Evolutionary conservation across 2,797 vertebrate genomes (phyloP).

Genomic region (Epinephelus awoara): DNA sequence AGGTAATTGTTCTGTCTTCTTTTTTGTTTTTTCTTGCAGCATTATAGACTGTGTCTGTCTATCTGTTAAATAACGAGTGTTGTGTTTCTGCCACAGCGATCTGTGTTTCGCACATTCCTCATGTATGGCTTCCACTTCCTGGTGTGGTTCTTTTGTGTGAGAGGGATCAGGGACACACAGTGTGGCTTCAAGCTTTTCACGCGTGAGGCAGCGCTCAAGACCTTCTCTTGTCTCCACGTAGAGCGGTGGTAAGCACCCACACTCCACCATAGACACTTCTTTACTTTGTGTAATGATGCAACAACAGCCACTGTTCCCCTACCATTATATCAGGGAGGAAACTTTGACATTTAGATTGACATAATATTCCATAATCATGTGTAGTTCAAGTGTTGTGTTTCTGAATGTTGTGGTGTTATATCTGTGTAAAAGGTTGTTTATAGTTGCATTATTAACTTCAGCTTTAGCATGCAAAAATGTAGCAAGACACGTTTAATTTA

Average conservation of each 20-base stretch:
- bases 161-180: slow-evolving; percentile 94
- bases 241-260: slow-evolving; percentile 91
- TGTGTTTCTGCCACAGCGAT: slow-evolving; percentile 86
- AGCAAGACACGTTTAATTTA: too few relatives aligned
- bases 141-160: slow-evolving; percentile 98
- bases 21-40: not conserved
- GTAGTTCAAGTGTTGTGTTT: too few relatives aligned
- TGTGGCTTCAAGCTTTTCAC: slow-evolving; percentile 98
- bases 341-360: too few relatives aligned
- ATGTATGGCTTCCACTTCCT: slow-evolving; percentile 99
- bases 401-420: too few relatives aligned
- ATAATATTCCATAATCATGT: too few relatives aligned
- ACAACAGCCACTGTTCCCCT: too few relatives aligned
- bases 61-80: not conserved
- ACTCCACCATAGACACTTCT: too few relatives aligned
- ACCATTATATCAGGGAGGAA: too few relatives aligned
- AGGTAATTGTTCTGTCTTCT: slow-evolving; percentile 81
- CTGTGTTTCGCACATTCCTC: slow-evolving; percentile 93
- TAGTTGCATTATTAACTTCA: too few relatives aligned
- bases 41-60: accelerated
- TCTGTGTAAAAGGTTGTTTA: too few relatives aligned
- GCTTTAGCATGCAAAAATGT: too few relatives aligned
- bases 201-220: slow-evolving; percentile 91
- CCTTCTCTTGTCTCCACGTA: slow-evolving; percentile 93
- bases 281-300: too few relatives aligned